Evolutionary conservation across 2,888 invertebrate genomes (phyloP), one percentile per base, ranked within the genome.

Genomic region (Pediacus dermestoides): DNA sequence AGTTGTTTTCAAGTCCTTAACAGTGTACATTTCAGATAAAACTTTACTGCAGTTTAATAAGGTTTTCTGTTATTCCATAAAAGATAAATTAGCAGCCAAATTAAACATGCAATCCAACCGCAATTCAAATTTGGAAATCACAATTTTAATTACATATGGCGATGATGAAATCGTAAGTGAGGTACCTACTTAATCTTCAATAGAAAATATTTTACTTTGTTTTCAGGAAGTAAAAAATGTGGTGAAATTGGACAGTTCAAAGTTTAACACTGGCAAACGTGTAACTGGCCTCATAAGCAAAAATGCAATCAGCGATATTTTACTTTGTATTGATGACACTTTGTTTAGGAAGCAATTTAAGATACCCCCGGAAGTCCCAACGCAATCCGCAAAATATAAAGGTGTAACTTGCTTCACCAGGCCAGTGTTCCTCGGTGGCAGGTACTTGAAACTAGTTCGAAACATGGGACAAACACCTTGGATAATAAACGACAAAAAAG

Each of bases 391-490:
- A 2, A 51, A 48, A 2, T 74, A 78, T 50, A 73, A 73, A 12
- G 67, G 70, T 30, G 73, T 83, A 2, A 64, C 66, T 1, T 78
- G 78, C 48, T 64, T 66, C 2, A 80, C 82, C 51, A 73, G 75
- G 39, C 76, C 84, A 7, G 61, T 82, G 15, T 85, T 76, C 63
- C 61, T 88, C 34, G 87, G 72, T 67, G 73, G 87, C 56, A 71
- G 93, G 34, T 95, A 96, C 66, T 77, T 84, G 50, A 95, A 95
- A 68, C 79, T 82, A 59, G 87, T 87, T 2, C 76, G 96, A 31
- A 73, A 77, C 46, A 70, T 99, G 15, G 87, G 92, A 33, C 97
- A 99, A 73, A 92, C 94, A 0, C 96, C 96, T 1, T 97, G 96
- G 95, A 68, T 92, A 36, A 72, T 93, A 35, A 80, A 85, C 50